phyloP scores from a whole-genome alignment of 1,140 invertebrate species.

The Pollicipes pollicipes region DNA sequence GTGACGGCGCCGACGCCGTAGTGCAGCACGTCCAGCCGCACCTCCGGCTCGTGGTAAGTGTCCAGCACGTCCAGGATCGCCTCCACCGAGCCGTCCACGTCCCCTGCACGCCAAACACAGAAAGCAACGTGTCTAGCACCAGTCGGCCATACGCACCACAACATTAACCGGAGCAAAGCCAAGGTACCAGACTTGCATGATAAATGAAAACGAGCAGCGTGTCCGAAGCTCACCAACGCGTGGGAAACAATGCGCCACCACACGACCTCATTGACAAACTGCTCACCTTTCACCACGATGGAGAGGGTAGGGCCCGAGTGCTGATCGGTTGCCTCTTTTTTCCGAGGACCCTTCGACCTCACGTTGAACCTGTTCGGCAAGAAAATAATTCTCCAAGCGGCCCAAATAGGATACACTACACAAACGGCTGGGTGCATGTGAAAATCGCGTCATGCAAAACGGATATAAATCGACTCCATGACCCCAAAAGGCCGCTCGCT shows the following conservation, averaged over 20 bases:
- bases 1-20: constrained; percentile 73
- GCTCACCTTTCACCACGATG: constrained; percentile 24
- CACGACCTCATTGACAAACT: too few relatives aligned
- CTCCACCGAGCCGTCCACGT: constrained; percentile 51
- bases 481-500: too few relatives aligned
- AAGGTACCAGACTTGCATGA: neutral
- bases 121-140: neutral
- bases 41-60: constrained; percentile 66
- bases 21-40: constrained; percentile 60
- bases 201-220: too few relatives aligned
- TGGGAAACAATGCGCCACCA: too few relatives aligned
- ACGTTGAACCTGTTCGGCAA: too few relatives aligned
- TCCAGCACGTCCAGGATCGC: constrained; percentile 81
- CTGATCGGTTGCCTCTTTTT: constrained; percentile 36
- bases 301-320: constrained; percentile 24
- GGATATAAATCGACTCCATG: too few relatives aligned
- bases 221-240: too few relatives aligned
- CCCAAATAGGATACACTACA: too few relatives aligned
- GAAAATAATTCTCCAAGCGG: too few relatives aligned
- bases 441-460: neutral
- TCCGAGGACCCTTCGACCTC: constrained; percentile 28
- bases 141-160: neutral
- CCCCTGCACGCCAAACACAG: constrained; percentile 24
- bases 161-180: neutral
- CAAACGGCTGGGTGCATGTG: neutral